phyloP scores from a whole-genome alignment of 2,888 invertebrate species.

The Ditula angustiorana region DNA sequence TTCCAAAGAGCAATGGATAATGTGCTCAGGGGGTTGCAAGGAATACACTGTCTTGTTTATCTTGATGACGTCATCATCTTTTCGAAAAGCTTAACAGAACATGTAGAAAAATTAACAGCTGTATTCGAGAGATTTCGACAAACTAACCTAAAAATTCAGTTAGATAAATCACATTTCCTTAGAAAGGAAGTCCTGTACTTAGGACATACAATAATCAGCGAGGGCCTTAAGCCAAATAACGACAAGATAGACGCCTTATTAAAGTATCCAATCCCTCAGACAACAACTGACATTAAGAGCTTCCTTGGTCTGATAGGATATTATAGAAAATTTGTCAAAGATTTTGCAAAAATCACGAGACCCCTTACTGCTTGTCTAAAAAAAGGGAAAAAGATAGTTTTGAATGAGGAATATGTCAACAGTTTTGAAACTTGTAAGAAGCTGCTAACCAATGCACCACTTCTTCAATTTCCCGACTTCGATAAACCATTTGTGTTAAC shows the following conservation, averaged over 20 bases:
- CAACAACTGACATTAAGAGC: slow-evolving; percentile 46
- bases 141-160: slow-evolving; percentile 45
- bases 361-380: slow-evolving; percentile 40
- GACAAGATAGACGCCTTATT: slow-evolving; percentile 46
- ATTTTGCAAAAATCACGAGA: slow-evolving; percentile 50
- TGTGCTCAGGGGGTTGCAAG: background rate
- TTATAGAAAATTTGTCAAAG: background rate
- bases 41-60: background rate
- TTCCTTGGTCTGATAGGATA: slow-evolving; percentile 61
- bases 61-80: slow-evolving; percentile 49
- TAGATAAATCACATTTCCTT: slow-evolving; percentile 46
- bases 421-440: slow-evolving; percentile 42
- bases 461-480: slow-evolving; percentile 58
- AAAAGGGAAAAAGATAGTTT: slow-evolving; percentile 38
- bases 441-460: slow-evolving; percentile 47
- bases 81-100: slow-evolving; percentile 44
- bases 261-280: slow-evolving; percentile 48
- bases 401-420: slow-evolving; percentile 42
- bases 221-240: slow-evolving; percentile 35
- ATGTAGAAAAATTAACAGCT: slow-evolving; percentile 39
- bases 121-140: slow-evolving; percentile 45
- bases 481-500: slow-evolving; percentile 34
- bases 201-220: slow-evolving; percentile 42
- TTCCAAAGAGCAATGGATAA: slow-evolving; percentile 47
- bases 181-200: slow-evolving; percentile 44